Evolutionary conservation across 2,113 vertebrate genomes (phyloP).

Genomic region (Labeo rohita): DNA sequence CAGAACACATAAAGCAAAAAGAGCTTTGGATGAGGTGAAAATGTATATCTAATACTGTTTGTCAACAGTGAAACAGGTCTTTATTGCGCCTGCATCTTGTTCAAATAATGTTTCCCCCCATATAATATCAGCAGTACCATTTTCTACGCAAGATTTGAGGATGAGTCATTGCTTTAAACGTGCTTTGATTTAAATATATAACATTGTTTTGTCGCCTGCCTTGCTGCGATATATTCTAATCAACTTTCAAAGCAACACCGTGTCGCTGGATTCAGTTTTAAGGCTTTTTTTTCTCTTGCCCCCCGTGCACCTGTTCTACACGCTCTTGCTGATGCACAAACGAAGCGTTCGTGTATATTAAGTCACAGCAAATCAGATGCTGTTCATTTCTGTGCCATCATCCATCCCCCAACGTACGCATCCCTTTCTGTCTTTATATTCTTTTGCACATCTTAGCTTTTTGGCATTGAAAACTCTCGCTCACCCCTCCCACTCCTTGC

Average conservation of each 20-base stretch:
- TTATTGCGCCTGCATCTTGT: neutral
- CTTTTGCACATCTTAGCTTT: slow-evolving; percentile 34
- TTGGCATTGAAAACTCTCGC: slow-evolving; percentile 49
- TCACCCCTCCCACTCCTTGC: slow-evolving; percentile 55
- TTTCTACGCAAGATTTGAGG: neutral
- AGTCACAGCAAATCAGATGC: neutral
- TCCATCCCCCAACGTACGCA: neutral
- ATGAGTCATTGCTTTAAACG: neutral
- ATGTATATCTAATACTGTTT: neutral
- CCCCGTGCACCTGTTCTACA: slow-evolving; percentile 1
- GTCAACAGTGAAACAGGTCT: neutral
- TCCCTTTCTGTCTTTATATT: slow-evolving; percentile 46
- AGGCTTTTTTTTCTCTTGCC: neutral
- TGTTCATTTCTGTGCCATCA: neutral
- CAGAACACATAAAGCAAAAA: too few species aligned
- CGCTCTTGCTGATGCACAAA: neutral
- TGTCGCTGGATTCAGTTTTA: neutral
- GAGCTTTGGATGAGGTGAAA: too few species aligned
- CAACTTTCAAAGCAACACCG: neutral
- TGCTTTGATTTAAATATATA: neutral
- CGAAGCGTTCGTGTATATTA: neutral
- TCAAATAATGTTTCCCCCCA: neutral
- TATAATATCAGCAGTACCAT: neutral
- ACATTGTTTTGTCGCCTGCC: neutral
- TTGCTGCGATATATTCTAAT: neutral